Evolutionary conservation across 2,797 vertebrate species (phyloP).

Genomic region (Phoebastria nigripes): DNA sequence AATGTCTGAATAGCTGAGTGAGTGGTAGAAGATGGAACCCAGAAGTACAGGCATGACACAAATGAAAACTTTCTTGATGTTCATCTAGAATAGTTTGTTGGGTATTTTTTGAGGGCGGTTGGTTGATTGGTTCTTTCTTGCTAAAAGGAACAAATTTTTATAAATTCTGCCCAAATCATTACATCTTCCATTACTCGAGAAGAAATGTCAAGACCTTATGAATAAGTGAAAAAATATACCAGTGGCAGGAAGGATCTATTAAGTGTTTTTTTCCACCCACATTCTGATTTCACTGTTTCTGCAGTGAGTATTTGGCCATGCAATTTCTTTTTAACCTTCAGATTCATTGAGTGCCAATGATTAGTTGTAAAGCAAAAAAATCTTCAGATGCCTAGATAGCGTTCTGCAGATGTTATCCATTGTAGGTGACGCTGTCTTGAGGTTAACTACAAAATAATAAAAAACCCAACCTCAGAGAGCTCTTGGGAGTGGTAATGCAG

Average conservation of each 20-base stretch:
- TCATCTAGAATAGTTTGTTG: neutral
- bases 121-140: neutral
- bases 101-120: neutral
- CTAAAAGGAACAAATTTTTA: neutral
- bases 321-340: slow-evolving; percentile 30
- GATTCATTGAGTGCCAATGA: slow-evolving; percentile 59
- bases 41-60: neutral
- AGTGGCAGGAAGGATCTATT: neutral
- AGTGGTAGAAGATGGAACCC: neutral
- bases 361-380: slow-evolving; percentile 28
- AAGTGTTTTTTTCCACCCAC: rapidly evolving
- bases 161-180: neutral
- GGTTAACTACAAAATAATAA: slow-evolving; percentile 57
- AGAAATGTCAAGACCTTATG: neutral
- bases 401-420: slow-evolving; percentile 57
- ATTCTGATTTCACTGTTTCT: neutral
- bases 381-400: slow-evolving; percentile 23
- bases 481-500: slow-evolving; percentile 48
- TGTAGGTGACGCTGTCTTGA: slow-evolving; percentile 28
- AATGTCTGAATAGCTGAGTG: neutral
- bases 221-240: neutral
- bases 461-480: neutral
- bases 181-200: neutral
- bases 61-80: neutral
- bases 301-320: neutral